Evolutionary conservation across 1,140 invertebrate species (phyloP), one percentile per base, ranked within the genome.

Genomic region (Drosophila melanica): DNA sequence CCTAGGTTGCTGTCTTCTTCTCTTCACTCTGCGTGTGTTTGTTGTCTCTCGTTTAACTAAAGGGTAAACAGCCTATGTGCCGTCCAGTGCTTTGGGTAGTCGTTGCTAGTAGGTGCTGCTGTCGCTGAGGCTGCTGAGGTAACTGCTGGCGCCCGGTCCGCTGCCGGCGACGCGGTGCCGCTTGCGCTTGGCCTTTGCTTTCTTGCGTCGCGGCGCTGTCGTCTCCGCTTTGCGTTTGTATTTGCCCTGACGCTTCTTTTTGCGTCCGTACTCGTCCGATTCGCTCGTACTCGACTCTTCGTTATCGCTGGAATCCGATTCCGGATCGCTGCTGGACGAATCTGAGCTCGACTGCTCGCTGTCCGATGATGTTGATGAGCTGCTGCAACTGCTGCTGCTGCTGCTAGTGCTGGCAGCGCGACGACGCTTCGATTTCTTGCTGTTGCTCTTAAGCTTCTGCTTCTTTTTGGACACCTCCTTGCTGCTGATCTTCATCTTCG

Each of bases 291-390:
- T 90, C 10, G 87, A 90, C 54, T 91, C 90, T 45, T 91, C 90
- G 48, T 91, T 91, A 44, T 91, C 90, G 57, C 87, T 90, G 37
- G 90, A 91, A 65, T 91, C 90, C 1, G 90, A 91, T n/a, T 79
- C 75, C 1, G 79, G 73, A 1, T 78, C 74, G 14, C 70, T 74
- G 44, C 60, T 62, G 9, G 64, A 67, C n/a, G 63, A 67, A 7
- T 58, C 47, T n/a, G 69, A 58, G 16, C 39, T 59, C 3, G 70
- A 54, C 5, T 59, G 30, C 1, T 58, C 54, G 14, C 27, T 58
- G 6, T 55, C 57, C 3, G 64, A 69, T 7, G 73, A 71, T 23
- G 57, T 59, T 6, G 73, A 65, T 18, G 77, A 35, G 33, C 51
- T 58, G 33, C 68, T 77, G 42, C 62, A 67, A 9, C 54, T 55